These are phyloP conservation scores for Phylloscopus trochilus DNA, from an alignment of 2,113 vertebrate species.

Conservation along the genomic window DNA sequence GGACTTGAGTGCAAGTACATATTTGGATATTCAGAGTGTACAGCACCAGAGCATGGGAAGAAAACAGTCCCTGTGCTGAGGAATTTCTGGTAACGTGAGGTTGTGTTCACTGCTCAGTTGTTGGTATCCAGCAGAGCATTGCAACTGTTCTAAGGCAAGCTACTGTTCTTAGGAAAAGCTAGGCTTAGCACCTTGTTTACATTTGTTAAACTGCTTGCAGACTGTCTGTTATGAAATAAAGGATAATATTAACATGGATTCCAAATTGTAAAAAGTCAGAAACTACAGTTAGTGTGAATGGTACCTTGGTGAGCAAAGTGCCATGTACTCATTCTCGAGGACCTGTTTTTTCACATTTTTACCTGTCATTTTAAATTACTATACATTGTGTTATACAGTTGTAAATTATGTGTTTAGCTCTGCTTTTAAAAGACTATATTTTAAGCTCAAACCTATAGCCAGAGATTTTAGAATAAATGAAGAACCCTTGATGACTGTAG, in stretches of 20 bases:
- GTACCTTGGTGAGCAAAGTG: background rate
- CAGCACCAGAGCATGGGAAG: background rate
- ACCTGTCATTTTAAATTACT: background rate
- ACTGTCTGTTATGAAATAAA: background rate
- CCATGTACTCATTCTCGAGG: background rate
- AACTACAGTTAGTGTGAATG: background rate
- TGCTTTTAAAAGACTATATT: background rate
- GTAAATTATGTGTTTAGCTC: background rate
- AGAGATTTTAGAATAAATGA: background rate
- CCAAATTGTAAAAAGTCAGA: background rate
- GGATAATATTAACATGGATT: fast-evolving
- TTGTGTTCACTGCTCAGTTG: background rate
- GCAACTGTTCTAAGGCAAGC: background rate
- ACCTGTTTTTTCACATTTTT: background rate
- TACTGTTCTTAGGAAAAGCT: background rate
- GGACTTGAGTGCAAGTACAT: background rate
- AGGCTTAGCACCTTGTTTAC: background rate
- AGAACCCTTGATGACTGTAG: background rate
- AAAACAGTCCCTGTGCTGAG: background rate
- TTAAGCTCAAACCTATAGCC: background rate
- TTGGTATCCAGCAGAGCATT: background rate
- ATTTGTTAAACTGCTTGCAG: background rate
- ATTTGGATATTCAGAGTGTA: background rate
- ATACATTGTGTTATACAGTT: background rate
- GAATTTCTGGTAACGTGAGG: background rate